Evolutionary conservation across 2,888 invertebrate species (phyloP).

Genomic region (Esperia sulphurella): DNA sequence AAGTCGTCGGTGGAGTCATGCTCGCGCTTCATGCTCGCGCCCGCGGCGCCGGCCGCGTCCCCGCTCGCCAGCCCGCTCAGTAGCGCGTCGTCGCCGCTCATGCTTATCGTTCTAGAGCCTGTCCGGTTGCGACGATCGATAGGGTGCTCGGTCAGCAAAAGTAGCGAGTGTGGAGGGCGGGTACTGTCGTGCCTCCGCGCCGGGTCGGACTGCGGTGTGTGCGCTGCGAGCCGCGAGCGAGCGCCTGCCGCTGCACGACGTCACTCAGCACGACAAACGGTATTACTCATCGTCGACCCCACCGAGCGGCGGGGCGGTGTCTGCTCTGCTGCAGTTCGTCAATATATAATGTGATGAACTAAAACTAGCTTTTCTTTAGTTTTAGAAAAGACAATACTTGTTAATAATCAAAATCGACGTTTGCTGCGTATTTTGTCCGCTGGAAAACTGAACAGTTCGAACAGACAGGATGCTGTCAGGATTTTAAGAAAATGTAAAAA

Average conservation of each 20-base stretch:
- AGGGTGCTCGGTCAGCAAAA: slow-evolving; percentile 31
- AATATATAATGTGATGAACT: too few species aligned
- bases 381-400: slow-evolving; percentile 3
- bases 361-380: slow-evolving; percentile 11
- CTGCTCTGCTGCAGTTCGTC: slow-evolving; percentile 21
- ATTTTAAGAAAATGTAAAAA: slow-evolving; percentile 25
- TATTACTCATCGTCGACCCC: slow-evolving; percentile 69
- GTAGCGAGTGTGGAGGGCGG: slow-evolving; percentile 55
- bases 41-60: slow-evolving; percentile 34
- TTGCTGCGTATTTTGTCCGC: slow-evolving; percentile 9
- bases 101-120: slow-evolving; percentile 24
- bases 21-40: slow-evolving; percentile 72
- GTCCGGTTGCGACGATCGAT: slow-evolving; percentile 38
- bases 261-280: slow-evolving; percentile 68
- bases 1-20: slow-evolving; percentile 87
- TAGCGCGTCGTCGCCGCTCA: slow-evolving; percentile 59
- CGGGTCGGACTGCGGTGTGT: slow-evolving; percentile 54
- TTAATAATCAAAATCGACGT: slow-evolving; percentile 9
- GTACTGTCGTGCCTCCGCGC: slow-evolving; percentile 62
- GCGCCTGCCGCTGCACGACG: slow-evolving; percentile 45
- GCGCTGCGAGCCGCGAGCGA: slow-evolving; percentile 28
- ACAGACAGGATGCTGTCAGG: neutral
- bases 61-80: slow-evolving; percentile 58
- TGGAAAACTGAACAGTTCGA: neutral
- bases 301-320: slow-evolving; percentile 37